Conservation (phyloP, 2,113 vertebrate genomes). For the Motacilla alba region DNA sequence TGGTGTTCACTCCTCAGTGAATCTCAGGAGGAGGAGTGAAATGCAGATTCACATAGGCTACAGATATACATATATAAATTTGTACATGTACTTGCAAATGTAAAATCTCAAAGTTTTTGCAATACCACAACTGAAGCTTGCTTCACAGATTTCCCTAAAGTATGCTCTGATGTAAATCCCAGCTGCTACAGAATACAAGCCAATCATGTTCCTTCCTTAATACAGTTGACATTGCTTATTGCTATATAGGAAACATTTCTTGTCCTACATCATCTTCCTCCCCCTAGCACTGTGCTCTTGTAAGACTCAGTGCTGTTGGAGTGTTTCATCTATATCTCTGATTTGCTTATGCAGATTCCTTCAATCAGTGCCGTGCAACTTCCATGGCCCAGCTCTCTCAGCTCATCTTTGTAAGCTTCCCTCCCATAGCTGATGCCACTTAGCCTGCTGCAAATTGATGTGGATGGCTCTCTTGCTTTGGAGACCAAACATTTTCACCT, state of each 20-base stretch:
- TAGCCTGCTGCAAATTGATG: constrained; percentile 74
- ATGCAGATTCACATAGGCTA: neutral
- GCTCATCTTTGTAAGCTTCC: constrained; percentile 17
- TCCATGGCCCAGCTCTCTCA: constrained; percentile 12
- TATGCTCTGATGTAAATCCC: neutral
- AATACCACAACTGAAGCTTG: neutral
- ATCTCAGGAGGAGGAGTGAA: neutral
- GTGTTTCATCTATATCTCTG: neutral
- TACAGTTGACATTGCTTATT: neutral
- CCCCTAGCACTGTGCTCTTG: neutral
- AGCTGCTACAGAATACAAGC: neutral
- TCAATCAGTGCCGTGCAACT: neutral
- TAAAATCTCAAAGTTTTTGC: neutral
- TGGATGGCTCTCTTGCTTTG: constrained; percentile 64
- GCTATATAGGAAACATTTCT: neutral
- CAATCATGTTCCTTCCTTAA: neutral
- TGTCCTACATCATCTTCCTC: neutral
- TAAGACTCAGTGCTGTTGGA: neutral
- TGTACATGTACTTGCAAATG: neutral
- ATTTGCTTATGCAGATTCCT: constrained; percentile 53
- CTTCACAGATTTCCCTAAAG: neutral
- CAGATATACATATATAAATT: neutral
- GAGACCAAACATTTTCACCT: constrained; percentile 70
- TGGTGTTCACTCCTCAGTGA: neutral
- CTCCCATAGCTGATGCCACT: constrained; percentile 72